Evolutionary conservation across 2,888 invertebrate species (phyloP).

Genomic region (Stratiomys singularior): DNA sequence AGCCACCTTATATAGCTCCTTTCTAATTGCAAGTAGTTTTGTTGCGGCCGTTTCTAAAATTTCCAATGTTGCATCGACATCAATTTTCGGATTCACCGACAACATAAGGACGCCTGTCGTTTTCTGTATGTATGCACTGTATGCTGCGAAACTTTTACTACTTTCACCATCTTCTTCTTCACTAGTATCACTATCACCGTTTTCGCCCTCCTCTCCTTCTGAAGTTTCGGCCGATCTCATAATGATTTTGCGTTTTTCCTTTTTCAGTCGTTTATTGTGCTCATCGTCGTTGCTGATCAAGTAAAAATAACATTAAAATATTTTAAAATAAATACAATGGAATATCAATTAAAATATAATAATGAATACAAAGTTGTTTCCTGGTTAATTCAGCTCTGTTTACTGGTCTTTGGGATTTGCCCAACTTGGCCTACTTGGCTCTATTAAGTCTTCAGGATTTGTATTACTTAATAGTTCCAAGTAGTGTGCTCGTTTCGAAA

Average conservation of each 20-base stretch:
- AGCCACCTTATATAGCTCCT: slow-evolving; percentile 69
- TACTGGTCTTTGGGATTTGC: no score
- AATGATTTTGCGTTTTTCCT: slow-evolving; percentile 60
- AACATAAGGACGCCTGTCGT: slow-evolving; percentile 62
- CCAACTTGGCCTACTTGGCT: no score
- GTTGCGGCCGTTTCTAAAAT: slow-evolving; percentile 66
- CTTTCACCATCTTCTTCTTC: slow-evolving; percentile 55
- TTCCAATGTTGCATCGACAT: slow-evolving; percentile 61
- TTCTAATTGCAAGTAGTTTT: slow-evolving; percentile 68
- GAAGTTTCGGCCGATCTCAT: slow-evolving; percentile 56
- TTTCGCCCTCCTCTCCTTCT: slow-evolving; percentile 44
- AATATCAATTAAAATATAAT: no score
- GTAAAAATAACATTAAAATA: no score
- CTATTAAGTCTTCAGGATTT: no score
- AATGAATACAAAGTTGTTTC: no score
- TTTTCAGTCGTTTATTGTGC: slow-evolving; percentile 62
- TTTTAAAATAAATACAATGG: no score
- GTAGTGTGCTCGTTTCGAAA: no score
- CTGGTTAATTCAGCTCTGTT: no score
- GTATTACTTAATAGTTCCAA: no score
- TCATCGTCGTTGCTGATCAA: slow-evolving; percentile 63
- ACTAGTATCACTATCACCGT: background rate
- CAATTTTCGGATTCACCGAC: slow-evolving; percentile 58
- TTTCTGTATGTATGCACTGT: slow-evolving; percentile 60
- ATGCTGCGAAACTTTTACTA: slow-evolving; percentile 1